A percentile compares a stretch with the other conserved stretches of the same genome.
phyloP scores from a whole-genome alignment of 2,113 vertebrate genomes.

The Danionella cerebrum region DNA sequence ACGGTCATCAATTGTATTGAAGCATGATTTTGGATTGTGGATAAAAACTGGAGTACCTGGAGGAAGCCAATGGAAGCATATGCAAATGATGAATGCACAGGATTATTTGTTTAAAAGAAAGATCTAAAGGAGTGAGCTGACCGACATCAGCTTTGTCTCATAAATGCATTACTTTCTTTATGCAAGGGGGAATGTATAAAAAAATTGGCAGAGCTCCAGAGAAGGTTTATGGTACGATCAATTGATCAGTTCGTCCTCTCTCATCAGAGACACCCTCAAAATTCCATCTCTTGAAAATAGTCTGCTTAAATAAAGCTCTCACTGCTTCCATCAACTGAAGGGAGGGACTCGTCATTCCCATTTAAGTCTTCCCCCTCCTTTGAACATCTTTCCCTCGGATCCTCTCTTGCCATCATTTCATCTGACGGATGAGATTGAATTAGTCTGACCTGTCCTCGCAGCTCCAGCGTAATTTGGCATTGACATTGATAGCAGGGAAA shows the following conservation, averaged over 20 bases:
- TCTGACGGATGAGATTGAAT: constrained; percentile 57
- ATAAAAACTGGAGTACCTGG: no score
- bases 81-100: no score
- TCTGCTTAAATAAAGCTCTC: constrained; percentile 16
- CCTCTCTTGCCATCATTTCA: constrained; percentile 49
- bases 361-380: constrained; percentile 41
- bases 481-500: constrained; percentile 51
- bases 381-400: constrained; percentile 36
- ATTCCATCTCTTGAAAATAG: not conserved
- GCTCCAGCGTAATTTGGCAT: constrained; percentile 50
- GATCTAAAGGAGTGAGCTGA: not conserved
- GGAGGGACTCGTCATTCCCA: constrained; percentile 29
- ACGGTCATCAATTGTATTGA: no score
- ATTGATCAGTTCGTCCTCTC: not conserved
- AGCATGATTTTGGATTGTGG: no score
- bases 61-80: no score
- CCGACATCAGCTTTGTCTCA: no score
- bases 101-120: no score
- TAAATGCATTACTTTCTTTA: not conserved
- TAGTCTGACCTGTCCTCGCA: constrained; percentile 54
- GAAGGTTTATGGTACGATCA: not conserved
- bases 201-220: not conserved
- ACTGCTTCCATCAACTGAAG: constrained; percentile 35
- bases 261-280: not conserved
- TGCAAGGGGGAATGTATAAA: not conserved